These are phyloP conservation scores for Rissa tridactyla DNA, from an alignment of 2,113 vertebrate species.

Conservation along the genomic window DNA sequence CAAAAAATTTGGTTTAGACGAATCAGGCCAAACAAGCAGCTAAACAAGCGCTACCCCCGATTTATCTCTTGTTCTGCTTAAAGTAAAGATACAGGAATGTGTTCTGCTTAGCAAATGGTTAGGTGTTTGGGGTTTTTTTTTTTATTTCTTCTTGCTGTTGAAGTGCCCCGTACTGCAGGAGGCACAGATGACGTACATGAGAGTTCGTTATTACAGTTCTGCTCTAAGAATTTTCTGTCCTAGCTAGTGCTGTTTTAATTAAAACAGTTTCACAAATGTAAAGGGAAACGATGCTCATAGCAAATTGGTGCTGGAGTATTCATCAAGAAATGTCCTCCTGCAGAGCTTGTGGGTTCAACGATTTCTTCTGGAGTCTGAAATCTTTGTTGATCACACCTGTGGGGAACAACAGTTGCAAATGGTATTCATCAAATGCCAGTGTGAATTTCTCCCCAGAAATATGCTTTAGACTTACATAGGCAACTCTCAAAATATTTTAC, in stretches of 20 bases:
- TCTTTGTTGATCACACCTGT: background rate
- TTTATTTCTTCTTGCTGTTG: background rate
- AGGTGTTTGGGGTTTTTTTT: too few relatives aligned
- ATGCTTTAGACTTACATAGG: background rate
- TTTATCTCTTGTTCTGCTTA: background rate
- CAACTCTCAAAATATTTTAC: background rate
- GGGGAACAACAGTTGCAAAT: background rate
- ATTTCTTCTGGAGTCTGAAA: background rate
- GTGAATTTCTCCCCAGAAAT: background rate
- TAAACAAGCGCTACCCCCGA: background rate
- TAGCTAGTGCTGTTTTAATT: background rate
- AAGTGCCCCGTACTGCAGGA: background rate
- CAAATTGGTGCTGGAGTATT: background rate
- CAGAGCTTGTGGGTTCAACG: background rate
- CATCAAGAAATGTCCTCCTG: background rate
- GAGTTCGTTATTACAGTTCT: background rate
- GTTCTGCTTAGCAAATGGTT: background rate
- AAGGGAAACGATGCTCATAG: background rate
- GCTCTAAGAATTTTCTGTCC: background rate
- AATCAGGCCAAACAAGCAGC: background rate
- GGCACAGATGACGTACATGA: background rate
- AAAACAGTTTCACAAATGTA: background rate
- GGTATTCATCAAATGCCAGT: background rate
- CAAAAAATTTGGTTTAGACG: background rate
- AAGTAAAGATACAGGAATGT: background rate